Evolutionary conservation across 1,140 invertebrate genomes (phyloP).

Genomic region (Drosophila navojoa): DNA sequence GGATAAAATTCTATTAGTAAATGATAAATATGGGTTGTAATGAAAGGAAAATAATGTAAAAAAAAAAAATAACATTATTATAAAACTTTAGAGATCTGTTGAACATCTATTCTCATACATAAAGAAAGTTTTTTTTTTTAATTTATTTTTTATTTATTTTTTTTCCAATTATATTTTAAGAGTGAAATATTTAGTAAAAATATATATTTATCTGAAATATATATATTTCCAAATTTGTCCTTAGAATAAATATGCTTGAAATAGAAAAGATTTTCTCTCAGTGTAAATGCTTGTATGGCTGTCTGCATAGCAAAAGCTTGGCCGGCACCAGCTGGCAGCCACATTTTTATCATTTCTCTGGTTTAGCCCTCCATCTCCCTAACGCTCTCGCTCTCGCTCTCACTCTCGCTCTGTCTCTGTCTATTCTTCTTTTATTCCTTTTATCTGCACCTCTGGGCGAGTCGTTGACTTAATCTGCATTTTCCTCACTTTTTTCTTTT

Average conservation of each 20-base stretch:
- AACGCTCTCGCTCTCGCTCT: neutral
- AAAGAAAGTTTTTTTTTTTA: too few species aligned
- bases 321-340: constrained; percentile 29
- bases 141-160: neutral
- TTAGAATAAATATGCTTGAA: neutral
- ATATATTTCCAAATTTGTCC: too few species aligned
- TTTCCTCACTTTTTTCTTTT: constrained; percentile 40
- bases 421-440: neutral
- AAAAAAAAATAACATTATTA: too few species aligned
- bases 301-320: constrained; percentile 10
- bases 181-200: too few species aligned
- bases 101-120: too few species aligned
- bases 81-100: too few species aligned
- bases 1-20: too few species aligned
- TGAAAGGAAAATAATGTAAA: too few species aligned
- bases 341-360: constrained; percentile 44
- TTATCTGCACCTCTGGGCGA: constrained; percentile 23
- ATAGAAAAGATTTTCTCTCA: neutral
- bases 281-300: constrained; percentile 17
- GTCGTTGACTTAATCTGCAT: constrained; percentile 75
- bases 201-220: too few species aligned
- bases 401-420: neutral
- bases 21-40: too few species aligned
- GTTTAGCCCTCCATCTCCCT: constrained; percentile 1
- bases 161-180: neutral